Base-by-base conservation (phyloP, 2,797 vertebrate genomes). In the Sebastes cheni region DNA sequence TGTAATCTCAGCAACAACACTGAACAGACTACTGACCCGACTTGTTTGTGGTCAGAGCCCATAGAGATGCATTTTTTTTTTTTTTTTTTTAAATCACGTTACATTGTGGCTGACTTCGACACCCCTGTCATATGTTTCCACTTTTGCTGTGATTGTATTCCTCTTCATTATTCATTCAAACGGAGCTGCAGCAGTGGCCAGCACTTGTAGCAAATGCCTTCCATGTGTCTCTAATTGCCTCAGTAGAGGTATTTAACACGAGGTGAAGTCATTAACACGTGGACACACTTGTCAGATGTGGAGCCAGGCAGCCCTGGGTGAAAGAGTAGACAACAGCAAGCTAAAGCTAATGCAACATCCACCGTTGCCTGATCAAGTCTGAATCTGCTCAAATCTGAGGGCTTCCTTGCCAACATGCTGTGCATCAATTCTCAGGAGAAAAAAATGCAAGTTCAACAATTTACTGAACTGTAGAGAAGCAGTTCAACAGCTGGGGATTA, bases 151-250 rank as follows among this genome's bases (percentile, higher is more conserved):
- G 92, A 93, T 94, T 93, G 90, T 93, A 82, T 93, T 94, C 87
- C 92, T 93, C 92, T 93, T 94, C 93, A 92, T 95, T 93, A 94
- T 90, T 94, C 91, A 94, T 88, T 90, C 84, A 77, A 89, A 91
- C 89, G 62, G 81, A 84, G 91, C 36, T 83, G 91, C 85, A 86
- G 91, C 91, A 89, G 86, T 75, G 80, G 90, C 90, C 88, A 90
- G 86, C 86, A 81, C 87, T 92, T 79, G 87, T 58, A 77, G 81
- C 32, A 91, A 94, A 95, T 94, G 86, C 72, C 81, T 95, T 95
- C 93, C 94, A 95, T 92, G 92, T 96, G 95, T 92, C 80, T 89
- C 83, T 88, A 90, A 91, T 94, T 91, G 87, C 89, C 85, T 67
- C 80, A 60, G 88, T 71, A 74, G 87, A 89, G 83, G 84, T 92